Evolutionary conservation across 2,888 invertebrate species (phyloP).

Genomic region (Parascotia fuliginaria): DNA sequence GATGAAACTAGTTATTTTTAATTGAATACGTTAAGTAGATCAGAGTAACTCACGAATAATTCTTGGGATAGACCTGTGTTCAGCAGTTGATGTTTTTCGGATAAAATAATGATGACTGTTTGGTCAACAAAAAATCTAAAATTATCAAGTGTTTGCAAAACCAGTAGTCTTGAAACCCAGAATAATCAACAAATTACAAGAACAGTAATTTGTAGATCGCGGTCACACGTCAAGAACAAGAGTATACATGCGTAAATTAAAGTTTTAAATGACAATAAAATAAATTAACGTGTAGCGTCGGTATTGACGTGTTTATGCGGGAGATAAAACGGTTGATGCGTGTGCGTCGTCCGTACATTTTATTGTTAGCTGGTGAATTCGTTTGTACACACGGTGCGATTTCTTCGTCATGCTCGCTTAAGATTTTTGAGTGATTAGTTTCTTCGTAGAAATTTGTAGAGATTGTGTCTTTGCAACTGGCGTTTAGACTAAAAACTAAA

Average conservation of each 20-base stretch:
- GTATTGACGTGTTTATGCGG: conserved; percentile 65
- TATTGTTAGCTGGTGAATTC: conserved; percentile 43
- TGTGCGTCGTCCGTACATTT: conserved; percentile 42
- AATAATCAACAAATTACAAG: conserved; percentile 14
- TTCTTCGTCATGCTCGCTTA: neutral
- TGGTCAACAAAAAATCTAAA: neutral
- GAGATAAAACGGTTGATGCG: conserved; percentile 59
- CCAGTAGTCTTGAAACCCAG: neutral
- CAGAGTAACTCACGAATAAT: too few species aligned
- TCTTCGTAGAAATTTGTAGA: neutral
- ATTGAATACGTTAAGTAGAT: too few species aligned
- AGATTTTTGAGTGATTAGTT: neutral
- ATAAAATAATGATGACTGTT: too few species aligned
- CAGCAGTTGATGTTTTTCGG: too few species aligned
- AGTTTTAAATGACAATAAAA: conserved; percentile 76
- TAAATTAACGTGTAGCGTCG: conserved; percentile 65
- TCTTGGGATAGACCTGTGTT: too few species aligned
- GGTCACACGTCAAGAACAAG: conserved; percentile 35
- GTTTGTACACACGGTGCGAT: conserved; percentile 38
- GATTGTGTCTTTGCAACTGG: neutral
- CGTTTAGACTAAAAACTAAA: too few species aligned
- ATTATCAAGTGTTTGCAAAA: neutral
- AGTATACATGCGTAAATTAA: conserved; percentile 81
- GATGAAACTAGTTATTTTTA: too few species aligned
- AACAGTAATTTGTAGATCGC: conserved; percentile 15